Conservation (phyloP, 2,888 invertebrate species). For the Chydorus sphaericus region DNA sequence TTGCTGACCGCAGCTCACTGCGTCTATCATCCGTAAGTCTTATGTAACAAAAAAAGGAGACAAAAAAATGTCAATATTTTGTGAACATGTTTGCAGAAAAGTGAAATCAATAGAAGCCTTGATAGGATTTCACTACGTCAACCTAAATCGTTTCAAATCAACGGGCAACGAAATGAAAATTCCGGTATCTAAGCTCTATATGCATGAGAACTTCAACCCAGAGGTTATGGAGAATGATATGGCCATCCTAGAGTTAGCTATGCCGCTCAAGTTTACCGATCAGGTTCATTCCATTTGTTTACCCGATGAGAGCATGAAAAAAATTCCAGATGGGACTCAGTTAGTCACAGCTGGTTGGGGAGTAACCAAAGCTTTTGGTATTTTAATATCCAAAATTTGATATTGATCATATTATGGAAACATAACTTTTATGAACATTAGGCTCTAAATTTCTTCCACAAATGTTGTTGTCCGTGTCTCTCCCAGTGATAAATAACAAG, state of each 20-base stretch:
- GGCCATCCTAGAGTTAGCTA: slow-evolving; percentile 2
- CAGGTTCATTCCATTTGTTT: slow-evolving; percentile 3
- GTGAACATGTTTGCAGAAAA: too few relatives aligned
- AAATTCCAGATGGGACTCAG: neutral
- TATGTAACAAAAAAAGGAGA: too few relatives aligned
- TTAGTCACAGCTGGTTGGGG: slow-evolving; percentile 7
- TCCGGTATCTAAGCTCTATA: neutral
- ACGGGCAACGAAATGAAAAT: slow-evolving; percentile 2
- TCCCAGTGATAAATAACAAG: neutral
- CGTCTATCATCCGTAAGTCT: neutral
- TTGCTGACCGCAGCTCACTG: slow-evolving; percentile 11
- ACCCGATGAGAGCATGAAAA: neutral
- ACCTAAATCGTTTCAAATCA: neutral
- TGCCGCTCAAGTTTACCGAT: neutral
- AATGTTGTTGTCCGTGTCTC: neutral
- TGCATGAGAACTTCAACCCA: slow-evolving; percentile 4
- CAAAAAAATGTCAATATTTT: too few relatives aligned
- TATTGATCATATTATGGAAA: neutral
- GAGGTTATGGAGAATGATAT: neutral
- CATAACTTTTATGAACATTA: too few relatives aligned
- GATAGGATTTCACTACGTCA: slow-evolving; percentile 2
- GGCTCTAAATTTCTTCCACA: neutral
- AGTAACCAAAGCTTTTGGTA: neutral
- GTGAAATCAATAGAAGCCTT: neutral
- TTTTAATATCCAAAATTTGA: neutral